Evolutionary conservation across 2,113 vertebrate species (phyloP).

Genomic region (Clarias batrachus): DNA sequence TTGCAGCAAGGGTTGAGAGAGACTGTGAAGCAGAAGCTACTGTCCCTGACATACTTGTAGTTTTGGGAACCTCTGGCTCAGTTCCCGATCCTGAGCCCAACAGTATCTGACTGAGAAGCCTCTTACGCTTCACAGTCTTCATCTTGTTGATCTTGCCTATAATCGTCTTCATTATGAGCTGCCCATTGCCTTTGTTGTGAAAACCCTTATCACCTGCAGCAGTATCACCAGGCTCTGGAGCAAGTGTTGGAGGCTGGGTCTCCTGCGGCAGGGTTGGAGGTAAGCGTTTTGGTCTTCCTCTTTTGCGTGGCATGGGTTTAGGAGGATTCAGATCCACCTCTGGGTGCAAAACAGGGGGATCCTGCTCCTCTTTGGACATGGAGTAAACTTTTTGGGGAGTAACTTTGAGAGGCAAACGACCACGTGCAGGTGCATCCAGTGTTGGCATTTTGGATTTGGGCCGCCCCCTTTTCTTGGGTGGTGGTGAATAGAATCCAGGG

Average conservation of each 20-base stretch:
- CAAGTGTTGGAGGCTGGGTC: constrained; percentile 74
- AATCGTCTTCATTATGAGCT: constrained; percentile 93
- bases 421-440: constrained; percentile 81
- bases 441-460: constrained; percentile 93
- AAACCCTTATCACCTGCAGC: constrained; percentile 76
- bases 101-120: constrained; percentile 92
- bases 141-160: constrained; percentile 99
- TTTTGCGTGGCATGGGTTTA: constrained; percentile 87
- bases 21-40: constrained; percentile 80
- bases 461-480: constrained; percentile 83
- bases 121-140: constrained; percentile 95
- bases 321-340: constrained; percentile 90
- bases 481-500: constrained; percentile 63
- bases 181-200: constrained; percentile 86
- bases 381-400: constrained; percentile 89
- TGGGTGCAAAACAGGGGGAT: constrained; percentile 93
- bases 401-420: constrained; percentile 81
- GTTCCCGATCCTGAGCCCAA: constrained; percentile 63
- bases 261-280: constrained; percentile 81
- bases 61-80: constrained; percentile 65
- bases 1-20: constrained; percentile 89
- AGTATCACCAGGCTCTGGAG: constrained; percentile 79
- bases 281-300: constrained; percentile 91
- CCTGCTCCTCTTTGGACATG: constrained; percentile 89
- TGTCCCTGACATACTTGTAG: constrained; percentile 49